phyloP scores from a whole-genome alignment of 2,888 invertebrate species.

The Salpingus planirostris region DNA sequence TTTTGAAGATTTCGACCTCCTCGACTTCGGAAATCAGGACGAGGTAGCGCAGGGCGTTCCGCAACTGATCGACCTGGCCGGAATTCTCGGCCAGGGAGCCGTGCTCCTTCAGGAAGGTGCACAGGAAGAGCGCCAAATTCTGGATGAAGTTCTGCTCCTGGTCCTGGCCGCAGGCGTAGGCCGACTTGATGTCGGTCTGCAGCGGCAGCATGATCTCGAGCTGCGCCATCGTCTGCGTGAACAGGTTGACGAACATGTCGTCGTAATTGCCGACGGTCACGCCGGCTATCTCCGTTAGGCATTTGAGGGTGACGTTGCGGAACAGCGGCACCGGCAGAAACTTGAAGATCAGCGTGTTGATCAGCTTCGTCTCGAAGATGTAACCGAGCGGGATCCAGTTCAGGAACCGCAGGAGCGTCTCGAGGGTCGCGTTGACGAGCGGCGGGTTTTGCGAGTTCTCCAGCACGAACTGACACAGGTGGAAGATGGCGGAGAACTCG shows the following conservation, averaged over 20 bases:
- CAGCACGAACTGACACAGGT: slow-evolving; percentile 95
- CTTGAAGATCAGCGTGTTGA: slow-evolving; percentile 88
- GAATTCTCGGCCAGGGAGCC: slow-evolving; percentile 77
- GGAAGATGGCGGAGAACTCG: slow-evolving; percentile 97
- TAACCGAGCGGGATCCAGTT: slow-evolving; percentile 99
- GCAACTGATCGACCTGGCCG: slow-evolving; percentile 58
- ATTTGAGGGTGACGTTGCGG: slow-evolving; percentile 95
- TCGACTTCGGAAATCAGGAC: slow-evolving; percentile 95
- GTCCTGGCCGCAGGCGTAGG: slow-evolving; percentile 88
- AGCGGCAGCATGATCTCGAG: slow-evolving; percentile 86
- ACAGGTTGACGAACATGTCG: slow-evolving; percentile 82
- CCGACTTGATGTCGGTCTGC: slow-evolving; percentile 85
- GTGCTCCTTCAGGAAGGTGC: slow-evolving; percentile 94
- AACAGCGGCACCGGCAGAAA: slow-evolving; percentile 84
- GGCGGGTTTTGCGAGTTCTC: slow-evolving; percentile 97
- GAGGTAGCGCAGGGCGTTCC: slow-evolving; percentile 79
- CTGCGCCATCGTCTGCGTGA: slow-evolving; percentile 87
- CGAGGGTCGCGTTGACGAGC: slow-evolving; percentile 89
- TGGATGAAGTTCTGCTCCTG: slow-evolving; percentile 99
- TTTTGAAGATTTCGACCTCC: slow-evolving; percentile 99
- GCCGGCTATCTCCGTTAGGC: slow-evolving; percentile 95
- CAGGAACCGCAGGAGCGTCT: slow-evolving; percentile 91
- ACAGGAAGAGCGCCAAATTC: slow-evolving; percentile 93
- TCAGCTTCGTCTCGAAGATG: slow-evolving; percentile 97
- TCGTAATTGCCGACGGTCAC: slow-evolving; percentile 86